Base-by-base conservation (phyloP, 35 echinoderm and acorn worm species). In the Strongylocentrotus purpuratus region DNA sequence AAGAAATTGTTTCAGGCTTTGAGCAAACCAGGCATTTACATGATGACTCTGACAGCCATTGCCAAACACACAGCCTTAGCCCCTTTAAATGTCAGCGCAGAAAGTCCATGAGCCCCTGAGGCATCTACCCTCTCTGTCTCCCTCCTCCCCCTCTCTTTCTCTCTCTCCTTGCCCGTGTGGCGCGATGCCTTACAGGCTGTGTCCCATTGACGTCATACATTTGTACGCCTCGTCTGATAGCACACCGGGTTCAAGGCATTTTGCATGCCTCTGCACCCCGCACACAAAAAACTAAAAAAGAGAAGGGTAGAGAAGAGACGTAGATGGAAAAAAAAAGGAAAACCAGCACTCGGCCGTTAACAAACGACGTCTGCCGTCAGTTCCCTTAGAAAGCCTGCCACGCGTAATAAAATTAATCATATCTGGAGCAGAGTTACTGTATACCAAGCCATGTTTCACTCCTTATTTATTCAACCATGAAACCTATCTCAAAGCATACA, bases 391-490 rank as follows among this genome's bases (percentile, higher is more conserved):
- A 89, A 89, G 87, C 91, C 31, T 93, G 48, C 91, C 5, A 58
- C 46, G 91, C 91, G 31, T 93, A 93, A 93, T 93, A 93, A 93
- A 50, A 93, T 93, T 93, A 93, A 93, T 89, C 87, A 89, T 93
- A 93, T 48, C 91, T 93, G 22, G 91, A 93, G 91, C 91, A 93
- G 12, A 47, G 18, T 89, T 89, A 89, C 33, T 89, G 33, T n/a
- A 50, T 58, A 93, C 91, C 91, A 33, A 58, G 31, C 91, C 48
- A 93, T 33, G 48, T 32, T 93, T 93, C 17, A 47, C 91, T 93
- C 46, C 33, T 28, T 31, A 47, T 93, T 58, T 93, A 93, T 58
- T 93, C 46, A 50, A 93, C 14, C 46, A 93, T 93, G 32, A 93
- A 93, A 58, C 48, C n/a, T 9, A 33, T 47, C 91, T 93, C 46